These are phyloP conservation scores for Oreochromis grahami DNA, from an alignment of 2,797 vertebrate genomes.

Conservation along the genomic window DNA sequence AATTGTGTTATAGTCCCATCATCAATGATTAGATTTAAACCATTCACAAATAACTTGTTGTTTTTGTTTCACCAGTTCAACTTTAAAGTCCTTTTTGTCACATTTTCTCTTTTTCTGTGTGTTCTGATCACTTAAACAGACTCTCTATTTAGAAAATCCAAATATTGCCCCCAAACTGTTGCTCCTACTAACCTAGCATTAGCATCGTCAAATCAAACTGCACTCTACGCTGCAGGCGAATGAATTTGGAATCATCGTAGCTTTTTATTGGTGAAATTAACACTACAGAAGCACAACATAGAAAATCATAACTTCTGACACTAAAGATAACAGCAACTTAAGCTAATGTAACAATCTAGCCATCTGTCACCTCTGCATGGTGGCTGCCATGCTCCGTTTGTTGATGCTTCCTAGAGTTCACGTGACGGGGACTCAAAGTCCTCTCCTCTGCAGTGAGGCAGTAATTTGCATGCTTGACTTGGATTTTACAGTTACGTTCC, in stretches of 20 bases:
- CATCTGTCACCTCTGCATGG: not conserved
- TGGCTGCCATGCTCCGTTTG: not conserved
- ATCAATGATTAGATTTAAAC: not conserved
- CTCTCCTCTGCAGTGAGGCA: not conserved
- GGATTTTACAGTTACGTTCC: not conserved
- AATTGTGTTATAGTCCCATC: not conserved
- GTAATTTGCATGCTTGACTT: not conserved
- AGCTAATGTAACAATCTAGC: not conserved
- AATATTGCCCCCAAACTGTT: not conserved
- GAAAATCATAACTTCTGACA: not conserved
- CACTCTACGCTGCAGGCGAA: not conserved
- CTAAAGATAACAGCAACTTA: not conserved
- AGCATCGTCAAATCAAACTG: not conserved
- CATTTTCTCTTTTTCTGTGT: not conserved
- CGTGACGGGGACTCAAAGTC: not conserved
- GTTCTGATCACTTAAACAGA: not conserved
- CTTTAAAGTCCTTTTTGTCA: not conserved
- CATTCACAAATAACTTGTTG: not conserved
- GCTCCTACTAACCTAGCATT: not conserved
- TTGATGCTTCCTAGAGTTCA: not conserved
- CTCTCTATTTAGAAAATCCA: not conserved
- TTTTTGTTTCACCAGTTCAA: not conserved
- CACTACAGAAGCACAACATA: not conserved
- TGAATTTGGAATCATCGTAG: not conserved
- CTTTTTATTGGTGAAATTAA: not conserved